phyloP scores from a whole-genome alignment of 2,797 vertebrate species.

The Thripadectes ignobilis region DNA sequence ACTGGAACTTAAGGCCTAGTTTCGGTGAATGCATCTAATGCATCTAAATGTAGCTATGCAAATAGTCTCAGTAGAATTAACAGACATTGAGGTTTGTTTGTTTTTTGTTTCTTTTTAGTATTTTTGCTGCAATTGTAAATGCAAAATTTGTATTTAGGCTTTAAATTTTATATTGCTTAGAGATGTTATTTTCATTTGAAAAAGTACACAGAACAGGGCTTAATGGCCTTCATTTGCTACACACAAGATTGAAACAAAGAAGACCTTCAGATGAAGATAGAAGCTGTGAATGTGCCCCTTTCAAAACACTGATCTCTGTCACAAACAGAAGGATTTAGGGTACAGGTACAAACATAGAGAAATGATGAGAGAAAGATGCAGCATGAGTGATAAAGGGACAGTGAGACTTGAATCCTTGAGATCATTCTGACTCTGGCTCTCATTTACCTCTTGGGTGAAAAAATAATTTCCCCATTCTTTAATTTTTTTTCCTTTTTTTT shows the following conservation, averaged over 20 bases:
- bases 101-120: rapidly evolving
- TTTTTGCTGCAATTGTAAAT: not conserved
- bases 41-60: not conserved
- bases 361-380: not conserved
- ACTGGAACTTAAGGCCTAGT: not conserved
- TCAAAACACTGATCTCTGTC: not conserved
- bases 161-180: not conserved
- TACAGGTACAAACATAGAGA: not conserved
- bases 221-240: not conserved
- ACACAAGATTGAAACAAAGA: not conserved
- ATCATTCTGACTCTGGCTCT: not conserved
- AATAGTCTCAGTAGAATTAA: not conserved
- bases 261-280: not conserved
- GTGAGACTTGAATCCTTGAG: not conserved
- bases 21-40: not conserved
- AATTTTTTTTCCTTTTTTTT: rapidly evolving
- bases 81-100: not conserved
- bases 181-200: not conserved
- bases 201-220: not conserved
- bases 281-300: not conserved
- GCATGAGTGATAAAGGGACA: not conserved
- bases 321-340: not conserved
- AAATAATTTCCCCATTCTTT: not conserved
- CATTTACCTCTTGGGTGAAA: not conserved
- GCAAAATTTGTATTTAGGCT: not conserved